Evolutionary conservation across 2,797 vertebrate species (phyloP).

Genomic region (Tangara arthus): DNA sequence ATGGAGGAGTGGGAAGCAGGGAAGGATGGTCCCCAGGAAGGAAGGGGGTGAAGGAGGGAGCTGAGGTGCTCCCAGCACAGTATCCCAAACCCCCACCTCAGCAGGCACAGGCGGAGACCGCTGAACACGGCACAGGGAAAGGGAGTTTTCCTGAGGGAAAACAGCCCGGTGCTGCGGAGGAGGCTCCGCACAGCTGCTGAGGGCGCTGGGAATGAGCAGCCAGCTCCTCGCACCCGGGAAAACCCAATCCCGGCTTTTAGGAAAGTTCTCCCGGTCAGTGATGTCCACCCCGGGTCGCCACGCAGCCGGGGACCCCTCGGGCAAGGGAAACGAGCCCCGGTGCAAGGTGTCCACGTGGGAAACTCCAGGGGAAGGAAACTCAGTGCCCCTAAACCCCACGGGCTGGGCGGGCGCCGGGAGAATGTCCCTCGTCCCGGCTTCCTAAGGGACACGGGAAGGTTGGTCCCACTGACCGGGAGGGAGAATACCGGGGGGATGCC

Average conservation of each 20-base stretch:
- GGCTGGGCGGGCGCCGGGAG: fast-evolving
- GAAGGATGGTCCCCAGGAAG: neutral
- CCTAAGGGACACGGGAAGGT: neutral
- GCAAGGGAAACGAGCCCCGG: neutral
- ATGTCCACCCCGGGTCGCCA: fast-evolving
- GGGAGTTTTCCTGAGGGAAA: neutral
- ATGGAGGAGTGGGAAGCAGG: fast-evolving
- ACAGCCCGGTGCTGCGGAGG: fast-evolving
- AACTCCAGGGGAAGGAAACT: neutral
- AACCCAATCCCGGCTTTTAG: neutral
- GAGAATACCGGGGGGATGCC: neutral
- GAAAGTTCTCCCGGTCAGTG: fast-evolving
- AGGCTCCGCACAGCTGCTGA: neutral
- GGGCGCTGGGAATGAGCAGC: fast-evolving
- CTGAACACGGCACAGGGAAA: neutral
- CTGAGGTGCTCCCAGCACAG: neutral
- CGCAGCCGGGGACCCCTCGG: fast-evolving
- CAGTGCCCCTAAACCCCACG: fast-evolving
- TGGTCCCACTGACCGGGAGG: neutral
- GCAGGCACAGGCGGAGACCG: neutral
- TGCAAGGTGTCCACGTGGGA: fast-evolving
- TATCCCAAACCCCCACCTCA: neutral
- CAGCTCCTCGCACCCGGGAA: neutral
- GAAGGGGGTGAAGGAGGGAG: neutral
- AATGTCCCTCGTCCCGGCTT: neutral